phyloP scores from a whole-genome alignment of 2,888 invertebrate genomes.

The Agrotis exclamationis region DNA sequence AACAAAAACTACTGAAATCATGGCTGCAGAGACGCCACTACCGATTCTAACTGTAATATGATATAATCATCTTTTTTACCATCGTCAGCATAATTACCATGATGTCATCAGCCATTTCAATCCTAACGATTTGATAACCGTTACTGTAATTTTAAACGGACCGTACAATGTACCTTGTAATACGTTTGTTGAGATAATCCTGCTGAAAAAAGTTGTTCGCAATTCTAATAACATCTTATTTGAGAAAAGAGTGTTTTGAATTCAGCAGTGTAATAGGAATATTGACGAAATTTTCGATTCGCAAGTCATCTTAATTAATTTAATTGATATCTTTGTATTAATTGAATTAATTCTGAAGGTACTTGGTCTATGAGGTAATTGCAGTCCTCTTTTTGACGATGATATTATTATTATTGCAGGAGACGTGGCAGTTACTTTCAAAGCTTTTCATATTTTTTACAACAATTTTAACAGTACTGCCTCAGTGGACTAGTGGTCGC shows the following conservation, averaged over 20 bases:
- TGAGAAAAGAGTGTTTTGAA: constrained; percentile 1
- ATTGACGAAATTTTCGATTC: constrained; percentile 16
- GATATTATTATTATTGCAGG: neutral
- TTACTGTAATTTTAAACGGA: constrained; percentile 59
- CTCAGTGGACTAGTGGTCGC: too few relatives aligned
- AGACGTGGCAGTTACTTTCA: too few relatives aligned
- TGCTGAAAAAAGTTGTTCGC: constrained; percentile 14
- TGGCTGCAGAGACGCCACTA: neutral
- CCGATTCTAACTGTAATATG: constrained; percentile 43
- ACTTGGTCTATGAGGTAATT: neutral
- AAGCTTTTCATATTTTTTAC: too few relatives aligned
- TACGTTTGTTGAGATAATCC: constrained; percentile 13
- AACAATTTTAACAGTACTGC: too few relatives aligned
- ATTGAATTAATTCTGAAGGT: constrained; percentile 13
- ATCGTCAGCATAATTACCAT: constrained; percentile 47
- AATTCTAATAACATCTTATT: neutral
- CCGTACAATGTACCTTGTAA: constrained; percentile 54
- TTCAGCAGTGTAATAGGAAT: constrained; percentile 39
- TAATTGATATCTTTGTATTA: constrained; percentile 37
- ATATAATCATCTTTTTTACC: constrained; percentile 47
- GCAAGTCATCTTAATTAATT: constrained; percentile 59
- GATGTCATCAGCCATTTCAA: constrained; percentile 56
- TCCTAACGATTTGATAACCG: constrained; percentile 55
- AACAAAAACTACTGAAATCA: neutral
- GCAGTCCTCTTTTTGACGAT: neutral